phyloP scores from a whole-genome alignment of 2,113 vertebrate genomes.

The Phaetusa simplex region DNA sequence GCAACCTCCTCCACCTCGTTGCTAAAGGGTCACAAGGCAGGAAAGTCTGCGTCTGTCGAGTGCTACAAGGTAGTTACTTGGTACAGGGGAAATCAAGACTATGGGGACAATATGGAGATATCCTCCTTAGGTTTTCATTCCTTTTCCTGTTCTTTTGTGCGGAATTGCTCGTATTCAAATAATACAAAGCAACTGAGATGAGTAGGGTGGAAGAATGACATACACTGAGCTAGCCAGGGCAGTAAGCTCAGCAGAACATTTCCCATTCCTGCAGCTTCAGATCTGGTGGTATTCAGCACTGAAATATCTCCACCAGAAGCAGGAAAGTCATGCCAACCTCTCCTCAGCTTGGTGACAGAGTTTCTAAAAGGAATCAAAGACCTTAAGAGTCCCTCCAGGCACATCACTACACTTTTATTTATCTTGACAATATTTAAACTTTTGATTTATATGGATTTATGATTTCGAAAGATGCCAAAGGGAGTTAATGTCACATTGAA shows the following conservation, averaged over 20 bases:
- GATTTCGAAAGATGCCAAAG: slow-evolving; percentile 49
- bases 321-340: neutral
- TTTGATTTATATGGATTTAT: slow-evolving; percentile 57
- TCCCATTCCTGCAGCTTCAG: neutral
- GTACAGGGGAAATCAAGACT: neutral
- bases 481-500: slow-evolving; percentile 39
- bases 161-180: neutral
- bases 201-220: neutral
- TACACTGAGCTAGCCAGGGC: neutral
- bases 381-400: neutral
- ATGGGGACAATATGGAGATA: neutral
- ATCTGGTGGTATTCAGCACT: neutral
- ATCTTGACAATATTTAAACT: slow-evolving; percentile 46
- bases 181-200: neutral
- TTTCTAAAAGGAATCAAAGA: slow-evolving; percentile 13
- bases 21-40: rapidly evolving
- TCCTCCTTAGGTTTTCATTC: neutral
- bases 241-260: neutral
- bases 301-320: neutral
- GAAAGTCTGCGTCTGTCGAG: neutral
- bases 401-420: slow-evolving; percentile 23
- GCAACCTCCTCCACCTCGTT: rapidly evolving
- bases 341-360: neutral
- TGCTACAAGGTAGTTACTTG: neutral
- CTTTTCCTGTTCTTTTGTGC: neutral